These are phyloP conservation scores for Hydra vulgaris DNA, from an alignment of 30 jellyfish, hydroid and myxozoan genomes.

Conservation along the genomic window DNA sequence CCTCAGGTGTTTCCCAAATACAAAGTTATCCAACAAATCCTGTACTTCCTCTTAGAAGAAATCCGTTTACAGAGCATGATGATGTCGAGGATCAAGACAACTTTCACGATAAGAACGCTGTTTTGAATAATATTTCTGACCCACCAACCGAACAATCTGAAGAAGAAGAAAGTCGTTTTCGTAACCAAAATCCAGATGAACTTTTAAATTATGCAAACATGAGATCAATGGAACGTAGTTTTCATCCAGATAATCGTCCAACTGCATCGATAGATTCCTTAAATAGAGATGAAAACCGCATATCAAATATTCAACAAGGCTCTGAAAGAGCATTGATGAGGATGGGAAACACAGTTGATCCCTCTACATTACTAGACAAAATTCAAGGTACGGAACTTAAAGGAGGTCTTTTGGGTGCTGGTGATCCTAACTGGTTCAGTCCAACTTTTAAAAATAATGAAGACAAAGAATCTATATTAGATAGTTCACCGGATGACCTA, in stretches of 20 bases:
- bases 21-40: constrained; percentile 30
- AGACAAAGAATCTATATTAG: constrained; percentile 13
- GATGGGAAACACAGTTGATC: constrained; percentile 18
- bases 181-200: constrained; percentile 52
- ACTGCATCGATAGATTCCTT: constrained; percentile 53
- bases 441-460: constrained; percentile 12
- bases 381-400: constrained; percentile 52
- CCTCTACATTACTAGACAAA: constrained; percentile 69
- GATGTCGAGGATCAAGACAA: constrained; percentile 39
- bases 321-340: constrained; percentile 14
- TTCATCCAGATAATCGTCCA: constrained; percentile 8
- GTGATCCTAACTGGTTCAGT: constrained; percentile 77
- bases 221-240: constrained; percentile 1
- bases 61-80: constrained; percentile 59
- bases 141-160: constrained; percentile 27
- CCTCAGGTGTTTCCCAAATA: background rate
- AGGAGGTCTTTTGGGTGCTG: constrained; percentile 68
- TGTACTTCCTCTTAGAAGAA: constrained; percentile 24
- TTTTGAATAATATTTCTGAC: constrained; percentile 87
- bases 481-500: constrained; percentile 67
- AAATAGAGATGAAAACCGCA: constrained; percentile 15
- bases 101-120: background rate
- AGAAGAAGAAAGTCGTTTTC: constrained; percentile 3
- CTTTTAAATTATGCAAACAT: constrained; percentile 63
- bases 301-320: constrained; percentile 15